phyloP scores from a whole-genome alignment of 2,888 invertebrate genomes.

The Carabus problematicus region DNA sequence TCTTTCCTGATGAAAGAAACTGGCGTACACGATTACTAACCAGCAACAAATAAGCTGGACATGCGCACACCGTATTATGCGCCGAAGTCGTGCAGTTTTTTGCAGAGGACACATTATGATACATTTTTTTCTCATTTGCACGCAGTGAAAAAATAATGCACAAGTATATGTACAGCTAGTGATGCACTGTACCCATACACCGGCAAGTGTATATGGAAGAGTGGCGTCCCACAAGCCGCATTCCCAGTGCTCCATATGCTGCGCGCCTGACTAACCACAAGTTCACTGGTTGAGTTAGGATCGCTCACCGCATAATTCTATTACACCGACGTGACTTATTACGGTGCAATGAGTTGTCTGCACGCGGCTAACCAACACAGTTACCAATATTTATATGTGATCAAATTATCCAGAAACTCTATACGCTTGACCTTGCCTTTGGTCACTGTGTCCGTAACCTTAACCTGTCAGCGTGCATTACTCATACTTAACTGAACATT shows the following conservation, averaged over 20 bases:
- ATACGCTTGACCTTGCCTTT: no score
- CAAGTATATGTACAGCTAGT: not conserved
- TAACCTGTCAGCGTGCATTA: no score
- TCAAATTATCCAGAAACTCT: conserved; percentile 24
- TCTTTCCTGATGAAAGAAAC: not conserved
- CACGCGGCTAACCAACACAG: conserved; percentile 25
- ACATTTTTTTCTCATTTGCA: not conserved
- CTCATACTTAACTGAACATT: no score
- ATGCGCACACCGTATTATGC: not conserved
- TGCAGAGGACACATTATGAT: conserved; percentile 2
- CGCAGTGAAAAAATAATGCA: conserved; percentile 3
- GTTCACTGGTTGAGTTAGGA: not conserved
- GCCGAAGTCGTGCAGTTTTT: not conserved
- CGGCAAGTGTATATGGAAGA: no score
- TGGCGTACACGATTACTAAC: conserved; percentile 3
- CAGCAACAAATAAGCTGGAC: conserved; percentile 16
- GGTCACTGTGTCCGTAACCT: no score
- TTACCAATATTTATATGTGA: conserved; percentile 40
- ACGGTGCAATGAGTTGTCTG: conserved; percentile 29
- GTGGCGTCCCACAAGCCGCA: conserved; percentile 5
- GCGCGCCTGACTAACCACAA: conserved; percentile 4
- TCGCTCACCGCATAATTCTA: conserved; percentile 19
- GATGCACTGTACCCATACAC: no score
- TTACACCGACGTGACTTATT: conserved; percentile 28
- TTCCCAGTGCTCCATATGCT: conserved; percentile 9